Base-by-base conservation (phyloP, 1,140 invertebrate genomes). In the Uloborus diversus region DNA sequence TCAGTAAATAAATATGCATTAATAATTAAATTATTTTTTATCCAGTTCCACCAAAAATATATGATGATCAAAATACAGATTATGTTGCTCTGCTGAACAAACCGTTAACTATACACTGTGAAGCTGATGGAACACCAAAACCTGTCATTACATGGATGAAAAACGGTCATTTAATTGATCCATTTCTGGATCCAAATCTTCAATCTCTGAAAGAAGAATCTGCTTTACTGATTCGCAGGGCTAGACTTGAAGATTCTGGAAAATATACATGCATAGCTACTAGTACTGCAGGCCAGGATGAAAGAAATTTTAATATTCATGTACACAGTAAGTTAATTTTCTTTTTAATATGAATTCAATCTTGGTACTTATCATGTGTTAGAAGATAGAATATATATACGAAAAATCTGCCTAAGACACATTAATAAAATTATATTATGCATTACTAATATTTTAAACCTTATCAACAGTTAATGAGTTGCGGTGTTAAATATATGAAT, bases 221-320 rank as follows among this genome's bases (percentile, higher is more conserved):
- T 14, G 37, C 51, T 61, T 37, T 79, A 17, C 23, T 68, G n/a
- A 57, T 79, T 68, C 47, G 49, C 1, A 68, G 32, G 33, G 49
- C 37, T 11, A 69, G 75, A 81, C 66, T 85, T 49, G 82, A 83
- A 42, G 89, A 90, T 83, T 84, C 85, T 61, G 88, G 86, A n/a
- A 56, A 84, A 27, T 90, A 89, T 71, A 84, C 86, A n/a, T 90
- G 89, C 82, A 82, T 87, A 61, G 88, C 88, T 5, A 86, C 85
- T 61, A 89, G 89, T 81, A 73, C 82, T 7, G 86, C 83, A 28
- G 86, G 86, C 17, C 69, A 81, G 79, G 57, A 81, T 80, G 80
- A 83, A 79, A 30, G 81, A 81, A 33, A 66, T 30, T 78, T 79
- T 64, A 56, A 69, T 49, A 37, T 81, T 20, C 51, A 47, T 53